Conservation (phyloP, 2,113 vertebrate genomes). For the Fregetta grallaria region DNA sequence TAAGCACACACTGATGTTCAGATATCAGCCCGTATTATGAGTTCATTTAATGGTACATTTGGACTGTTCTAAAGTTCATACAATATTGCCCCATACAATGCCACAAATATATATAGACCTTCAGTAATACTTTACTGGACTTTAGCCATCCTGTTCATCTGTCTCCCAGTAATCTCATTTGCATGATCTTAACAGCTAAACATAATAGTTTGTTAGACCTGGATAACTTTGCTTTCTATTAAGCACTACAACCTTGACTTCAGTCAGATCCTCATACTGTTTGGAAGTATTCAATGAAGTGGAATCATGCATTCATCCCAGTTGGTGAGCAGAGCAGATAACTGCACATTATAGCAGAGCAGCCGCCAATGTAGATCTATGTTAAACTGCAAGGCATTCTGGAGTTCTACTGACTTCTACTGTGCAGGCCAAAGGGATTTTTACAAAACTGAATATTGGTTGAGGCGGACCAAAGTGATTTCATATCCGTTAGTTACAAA, state of each 20-base stretch:
- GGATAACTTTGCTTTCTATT: neutral
- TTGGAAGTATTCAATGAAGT: neutral
- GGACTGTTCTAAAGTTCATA: neutral
- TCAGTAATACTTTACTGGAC: neutral
- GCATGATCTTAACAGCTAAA: neutral
- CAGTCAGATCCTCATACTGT: neutral
- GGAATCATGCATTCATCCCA: fast-evolving
- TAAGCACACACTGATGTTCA: neutral
- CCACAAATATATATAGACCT: neutral
- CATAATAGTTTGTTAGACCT: neutral
- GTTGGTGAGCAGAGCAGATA: neutral
- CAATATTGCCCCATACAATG: neutral
- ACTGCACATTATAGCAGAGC: neutral
- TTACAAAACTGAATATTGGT: neutral
- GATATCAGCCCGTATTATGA: neutral
- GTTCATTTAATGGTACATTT: neutral
- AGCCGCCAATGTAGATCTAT: no score
- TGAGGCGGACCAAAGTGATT: neutral
- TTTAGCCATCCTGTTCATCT: neutral
- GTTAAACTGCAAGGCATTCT: neutral
- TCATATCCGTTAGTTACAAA: neutral
- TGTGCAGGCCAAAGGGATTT: neutral
- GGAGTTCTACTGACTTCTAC: neutral
- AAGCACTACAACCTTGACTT: neutral
- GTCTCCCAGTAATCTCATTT: neutral